Conservation (phyloP, 2,888 invertebrate genomes). For the Callyntrura guangdongensis region DNA sequence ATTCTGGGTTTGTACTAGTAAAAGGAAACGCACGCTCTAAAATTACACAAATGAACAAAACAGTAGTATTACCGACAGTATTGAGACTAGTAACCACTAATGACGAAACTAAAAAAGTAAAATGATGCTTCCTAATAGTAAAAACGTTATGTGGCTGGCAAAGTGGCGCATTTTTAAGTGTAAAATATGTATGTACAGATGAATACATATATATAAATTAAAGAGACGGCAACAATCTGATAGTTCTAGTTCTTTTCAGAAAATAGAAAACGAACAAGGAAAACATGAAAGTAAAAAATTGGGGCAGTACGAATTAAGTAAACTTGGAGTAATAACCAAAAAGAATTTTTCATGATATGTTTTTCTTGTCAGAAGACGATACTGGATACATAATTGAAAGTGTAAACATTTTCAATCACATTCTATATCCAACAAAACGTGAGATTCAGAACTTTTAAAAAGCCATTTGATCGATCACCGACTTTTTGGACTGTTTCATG, state of each 20-base stretch:
- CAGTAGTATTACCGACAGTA: neutral
- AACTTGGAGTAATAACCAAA: neutral
- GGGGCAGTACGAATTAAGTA: neutral
- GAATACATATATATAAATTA: neutral
- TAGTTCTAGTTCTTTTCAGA: no score
- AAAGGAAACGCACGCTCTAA: constrained; percentile 27
- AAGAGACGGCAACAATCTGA: neutral
- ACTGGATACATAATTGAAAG: constrained; percentile 14
- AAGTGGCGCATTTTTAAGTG: constrained; percentile 11
- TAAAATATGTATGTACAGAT: neutral
- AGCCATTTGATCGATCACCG: neutral
- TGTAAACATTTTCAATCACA: constrained; percentile 7
- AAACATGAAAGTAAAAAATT: neutral
- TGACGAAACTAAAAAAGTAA: constrained; percentile 4
- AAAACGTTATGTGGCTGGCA: constrained; percentile 43
- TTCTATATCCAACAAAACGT: neutral
- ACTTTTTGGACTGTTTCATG: neutral
- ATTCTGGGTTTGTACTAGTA: constrained; percentile 5
- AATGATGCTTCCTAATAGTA: constrained; percentile 38
- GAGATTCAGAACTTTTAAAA: neutral
- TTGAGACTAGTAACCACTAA: neutral
- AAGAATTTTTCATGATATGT: neutral
- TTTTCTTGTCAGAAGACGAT: neutral
- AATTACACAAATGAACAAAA: constrained; percentile 17
- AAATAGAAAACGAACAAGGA: neutral